Percentiles rank a stretch among this genome's conserved stretches.
phyloP scores from a whole-genome alignment of 2,888 invertebrate species.

The Stenotaenia linearis region DNA sequence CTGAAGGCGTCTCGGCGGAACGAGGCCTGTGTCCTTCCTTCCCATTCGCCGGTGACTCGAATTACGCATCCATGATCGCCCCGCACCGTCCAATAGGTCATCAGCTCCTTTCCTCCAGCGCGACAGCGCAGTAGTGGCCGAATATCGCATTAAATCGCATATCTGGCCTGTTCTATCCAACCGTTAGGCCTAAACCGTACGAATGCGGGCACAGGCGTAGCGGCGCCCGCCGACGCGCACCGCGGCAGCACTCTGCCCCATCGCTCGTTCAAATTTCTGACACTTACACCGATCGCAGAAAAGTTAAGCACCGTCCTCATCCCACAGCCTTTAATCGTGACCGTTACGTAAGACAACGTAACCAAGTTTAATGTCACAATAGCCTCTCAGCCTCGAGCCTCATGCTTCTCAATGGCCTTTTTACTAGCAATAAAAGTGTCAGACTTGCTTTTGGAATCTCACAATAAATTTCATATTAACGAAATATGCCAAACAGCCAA shows the following conservation, averaged over 20 bases:
- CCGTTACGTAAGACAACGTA: conserved; percentile 38
- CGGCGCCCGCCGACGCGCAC: background rate
- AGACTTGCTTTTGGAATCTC: conserved; percentile 35
- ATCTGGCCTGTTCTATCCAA: background rate
- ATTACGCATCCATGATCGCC: conserved; percentile 29
- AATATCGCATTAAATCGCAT: background rate
- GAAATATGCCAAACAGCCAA: conserved; percentile 32
- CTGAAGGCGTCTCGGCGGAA: conserved; percentile 4
- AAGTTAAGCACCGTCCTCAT: background rate
- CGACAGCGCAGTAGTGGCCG: conserved; percentile 21
- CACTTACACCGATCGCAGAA: background rate
- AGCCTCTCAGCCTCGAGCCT: conserved; percentile 37
- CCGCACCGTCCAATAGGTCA: conserved; percentile 13
- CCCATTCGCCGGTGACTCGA: conserved; percentile 30
- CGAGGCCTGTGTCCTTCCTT: conserved; percentile 28
- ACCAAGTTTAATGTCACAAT: conserved; percentile 38
- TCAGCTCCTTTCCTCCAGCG: conserved; percentile 19
- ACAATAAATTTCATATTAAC: conserved; percentile 38
- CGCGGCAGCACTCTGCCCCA: background rate
- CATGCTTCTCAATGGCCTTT: conserved; percentile 38
- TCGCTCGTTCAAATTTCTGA: conserved; percentile 31
- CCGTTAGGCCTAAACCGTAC: conserved; percentile 6
- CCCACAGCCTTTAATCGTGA: conserved; percentile 29
- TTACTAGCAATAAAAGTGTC: conserved; percentile 38
- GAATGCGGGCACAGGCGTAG: background rate